Conservation (phyloP, 1,140 invertebrate species). For the Probaryconus sp. region DNA sequence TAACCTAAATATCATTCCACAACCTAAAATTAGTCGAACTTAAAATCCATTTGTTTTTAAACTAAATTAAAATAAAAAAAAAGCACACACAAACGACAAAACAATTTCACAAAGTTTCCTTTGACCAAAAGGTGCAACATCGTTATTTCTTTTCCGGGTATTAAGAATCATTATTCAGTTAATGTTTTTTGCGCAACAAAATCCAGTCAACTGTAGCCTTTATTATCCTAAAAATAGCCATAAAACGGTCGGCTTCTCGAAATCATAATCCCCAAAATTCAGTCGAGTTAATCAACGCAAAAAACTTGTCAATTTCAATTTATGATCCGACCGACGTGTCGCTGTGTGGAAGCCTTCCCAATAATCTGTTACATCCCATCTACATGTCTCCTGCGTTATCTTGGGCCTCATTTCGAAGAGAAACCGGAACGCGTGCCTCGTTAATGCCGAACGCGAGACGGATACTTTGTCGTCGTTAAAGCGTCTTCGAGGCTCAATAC, state of each 20-base stretch:
- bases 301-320: slow-evolving; percentile 61
- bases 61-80: too few relatives aligned
- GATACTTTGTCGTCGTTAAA: slow-evolving; percentile 76
- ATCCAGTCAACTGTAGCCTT: slow-evolving; percentile 6
- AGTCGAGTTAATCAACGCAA: slow-evolving; percentile 49
- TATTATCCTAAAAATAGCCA: slow-evolving; percentile 45
- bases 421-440: slow-evolving; percentile 62
- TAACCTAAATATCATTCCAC: too few relatives aligned
- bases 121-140: too few relatives aligned
- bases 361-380: slow-evolving; percentile 52
- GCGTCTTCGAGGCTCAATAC: slow-evolving; percentile 71
- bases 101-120: too few relatives aligned
- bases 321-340: slow-evolving; percentile 50
- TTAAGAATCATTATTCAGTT: slow-evolving; percentile 46
- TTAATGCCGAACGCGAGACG: slow-evolving; percentile 61
- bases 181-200: slow-evolving; percentile 28
- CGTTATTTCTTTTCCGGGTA: too few relatives aligned
- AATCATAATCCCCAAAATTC: slow-evolving; percentile 36
- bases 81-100: too few relatives aligned
- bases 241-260: slow-evolving; percentile 28
- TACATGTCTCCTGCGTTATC: slow-evolving; percentile 46
- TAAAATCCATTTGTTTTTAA: too few relatives aligned
- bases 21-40: too few relatives aligned
- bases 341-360: slow-evolving; percentile 41
- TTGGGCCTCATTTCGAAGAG: slow-evolving; percentile 37